Base-by-base conservation (phyloP, 2,797 vertebrate species). In the Diplodus puntazzo region DNA sequence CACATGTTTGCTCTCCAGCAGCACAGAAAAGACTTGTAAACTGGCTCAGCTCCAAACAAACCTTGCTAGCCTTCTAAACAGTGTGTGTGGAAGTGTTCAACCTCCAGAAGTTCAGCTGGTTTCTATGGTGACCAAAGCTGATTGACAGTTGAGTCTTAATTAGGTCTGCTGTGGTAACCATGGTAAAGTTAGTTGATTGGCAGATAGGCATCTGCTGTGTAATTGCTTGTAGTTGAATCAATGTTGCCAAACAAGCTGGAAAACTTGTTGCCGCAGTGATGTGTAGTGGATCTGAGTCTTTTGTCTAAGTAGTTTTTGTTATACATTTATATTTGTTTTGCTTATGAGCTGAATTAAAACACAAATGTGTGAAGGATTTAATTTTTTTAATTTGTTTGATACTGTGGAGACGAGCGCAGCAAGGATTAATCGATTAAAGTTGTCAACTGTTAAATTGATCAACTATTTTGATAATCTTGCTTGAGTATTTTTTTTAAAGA, bases 131-230 rank as follows among this genome's bases (percentile, higher is more conserved):
- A 93, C 85, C 49, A 2, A n/a, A 79, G 84, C 75, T 92, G 94
- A 95, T 89, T 92, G 94, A 90, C 92, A 87, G 82, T 78, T 87
- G 34, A 55, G 58, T 88, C 83, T 88, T 90, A 87, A 92, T 92
- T 88, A 86, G 80, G 55, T 60, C 58, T 53, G 64, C 69, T 25
- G 45, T 45, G 48, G 87, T 87, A 49, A 86, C 90, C 71, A 70
- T 71, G 77, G 84, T 71, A 74, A 90, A 18, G 27, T 63, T n/a
- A 65, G 74, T 85, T 94, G 90, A 93, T 89, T 92, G 91, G 79
- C 86, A 87, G 82, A 81, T 82, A 59, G 63, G 52, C 42, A 1
- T 90, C 75, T 84, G 78, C 78, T 91, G 82, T 85, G 75, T 90
- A 86, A 87, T 82, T 86, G 82, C 77, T 74, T 49, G 34, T 64